Conservation (phyloP, 2,888 invertebrate species). For the Cosmia trapezina region DNA sequence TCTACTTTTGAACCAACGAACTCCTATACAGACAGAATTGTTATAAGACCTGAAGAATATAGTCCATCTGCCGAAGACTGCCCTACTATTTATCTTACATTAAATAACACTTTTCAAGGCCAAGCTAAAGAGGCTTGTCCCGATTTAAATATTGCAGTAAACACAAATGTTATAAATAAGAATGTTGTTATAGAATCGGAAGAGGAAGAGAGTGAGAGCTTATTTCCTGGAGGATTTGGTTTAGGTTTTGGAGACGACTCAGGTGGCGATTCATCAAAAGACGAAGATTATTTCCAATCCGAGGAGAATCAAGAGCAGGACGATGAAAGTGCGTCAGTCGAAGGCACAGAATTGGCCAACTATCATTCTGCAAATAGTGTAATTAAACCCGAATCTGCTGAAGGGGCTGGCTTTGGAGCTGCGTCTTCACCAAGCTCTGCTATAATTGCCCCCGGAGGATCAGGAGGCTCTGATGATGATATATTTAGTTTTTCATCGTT, state of each 20-base stretch:
- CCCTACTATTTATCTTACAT: constrained; percentile 90
- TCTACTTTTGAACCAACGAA: constrained; percentile 84
- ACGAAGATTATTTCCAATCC: constrained; percentile 78
- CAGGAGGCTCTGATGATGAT: constrained; percentile 83
- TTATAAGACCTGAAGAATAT: constrained; percentile 87
- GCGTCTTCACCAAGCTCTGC: constrained; percentile 76
- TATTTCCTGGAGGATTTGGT: constrained; percentile 81
- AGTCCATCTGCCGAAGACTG: constrained; percentile 86
- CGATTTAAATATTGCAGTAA: constrained; percentile 93
- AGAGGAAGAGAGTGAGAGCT: constrained; percentile 77
- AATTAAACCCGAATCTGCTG: constrained; percentile 72
- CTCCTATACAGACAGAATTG: constrained; percentile 85
- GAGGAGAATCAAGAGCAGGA: constrained; percentile 77
- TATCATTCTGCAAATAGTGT: constrained; percentile 79
- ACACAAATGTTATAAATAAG: constrained; percentile 92
- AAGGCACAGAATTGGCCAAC: constrained; percentile 79
- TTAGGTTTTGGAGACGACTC: constrained; percentile 81
- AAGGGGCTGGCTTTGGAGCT: constrained; percentile 71
- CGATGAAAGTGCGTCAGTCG: constrained; percentile 80
- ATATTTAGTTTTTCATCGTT: constrained; percentile 86
- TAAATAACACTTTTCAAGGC: constrained; percentile 88
- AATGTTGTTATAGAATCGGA: constrained; percentile 87
- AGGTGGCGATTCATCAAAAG: constrained; percentile 74
- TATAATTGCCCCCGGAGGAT: constrained; percentile 76
- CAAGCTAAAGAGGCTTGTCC: constrained; percentile 92